Conservation (phyloP, 2,113 vertebrate species). For the Neomonachus schauinslandi region DNA sequence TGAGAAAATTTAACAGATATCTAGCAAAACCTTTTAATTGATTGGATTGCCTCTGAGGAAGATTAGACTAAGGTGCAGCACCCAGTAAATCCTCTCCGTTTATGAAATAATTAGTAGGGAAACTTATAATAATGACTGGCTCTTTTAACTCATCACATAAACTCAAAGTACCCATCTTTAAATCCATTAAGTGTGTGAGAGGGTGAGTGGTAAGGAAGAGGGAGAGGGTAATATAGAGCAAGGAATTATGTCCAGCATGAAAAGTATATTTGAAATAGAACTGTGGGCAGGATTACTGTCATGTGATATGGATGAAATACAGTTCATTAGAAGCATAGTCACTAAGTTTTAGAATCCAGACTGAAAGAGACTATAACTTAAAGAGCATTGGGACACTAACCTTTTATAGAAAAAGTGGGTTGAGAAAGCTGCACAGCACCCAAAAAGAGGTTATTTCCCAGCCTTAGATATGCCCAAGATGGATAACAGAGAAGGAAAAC, state of each 20-base stretch:
- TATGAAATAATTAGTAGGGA: neutral
- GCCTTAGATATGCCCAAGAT: neutral
- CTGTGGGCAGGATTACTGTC: too few relatives aligned
- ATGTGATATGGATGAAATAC: neutral
- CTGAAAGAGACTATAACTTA: neutral
- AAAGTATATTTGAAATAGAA: neutral
- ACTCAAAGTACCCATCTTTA: neutral
- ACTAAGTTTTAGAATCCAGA: neutral
- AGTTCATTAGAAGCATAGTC: neutral
- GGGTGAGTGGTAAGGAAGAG: rapidly evolving
- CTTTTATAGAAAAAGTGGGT: neutral
- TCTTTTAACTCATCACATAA: neutral
- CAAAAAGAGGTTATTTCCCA: neutral
- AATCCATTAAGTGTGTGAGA: neutral
- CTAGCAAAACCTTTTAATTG: neutral
- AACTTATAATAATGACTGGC: neutral
- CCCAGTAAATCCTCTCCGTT: neutral
- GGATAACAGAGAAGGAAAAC: neutral
- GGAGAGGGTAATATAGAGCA: neutral
- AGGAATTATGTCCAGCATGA: neutral
- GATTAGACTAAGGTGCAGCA: neutral
- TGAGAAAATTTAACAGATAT: neutral
- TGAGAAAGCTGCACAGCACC: neutral
- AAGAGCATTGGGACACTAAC: neutral
- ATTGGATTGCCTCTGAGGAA: neutral